phyloP scores from a whole-genome alignment of 2,888 invertebrate genomes.

The Philopedon plagiatum region DNA sequence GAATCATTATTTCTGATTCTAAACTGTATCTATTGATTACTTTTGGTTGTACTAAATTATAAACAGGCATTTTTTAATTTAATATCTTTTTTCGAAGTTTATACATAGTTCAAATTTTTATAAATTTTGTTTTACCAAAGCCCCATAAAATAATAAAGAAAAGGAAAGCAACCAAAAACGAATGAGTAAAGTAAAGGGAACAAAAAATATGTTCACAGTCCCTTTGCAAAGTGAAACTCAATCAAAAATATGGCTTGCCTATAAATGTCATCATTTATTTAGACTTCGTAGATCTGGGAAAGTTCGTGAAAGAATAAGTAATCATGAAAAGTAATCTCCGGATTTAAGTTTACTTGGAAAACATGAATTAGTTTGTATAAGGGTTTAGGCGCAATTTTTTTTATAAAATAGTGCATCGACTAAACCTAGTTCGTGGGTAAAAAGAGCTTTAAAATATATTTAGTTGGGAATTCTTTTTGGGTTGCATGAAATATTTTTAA shows the following conservation, averaged over 20 bases:
- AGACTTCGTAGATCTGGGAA: not conserved
- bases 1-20: too few species aligned
- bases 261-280: constrained; percentile 37
- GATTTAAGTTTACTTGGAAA: not conserved
- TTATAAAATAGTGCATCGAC: not conserved
- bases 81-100: not conserved
- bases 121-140: constrained; percentile 19
- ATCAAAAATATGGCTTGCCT: constrained; percentile 37
- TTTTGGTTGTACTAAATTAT: too few species aligned
- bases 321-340: not conserved
- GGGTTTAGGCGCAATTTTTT: not conserved
- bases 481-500: not conserved
- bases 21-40: too few species aligned
- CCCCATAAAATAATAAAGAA: constrained; percentile 35
- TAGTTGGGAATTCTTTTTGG: not conserved
- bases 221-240: constrained; percentile 32
- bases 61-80: not conserved
- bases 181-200: constrained; percentile 26
- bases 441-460: too few species aligned
- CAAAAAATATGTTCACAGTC: constrained; percentile 30
- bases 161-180: constrained; percentile 8
- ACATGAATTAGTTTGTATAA: not conserved
- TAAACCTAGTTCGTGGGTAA: too few species aligned
- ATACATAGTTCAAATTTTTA: constrained; percentile 4
- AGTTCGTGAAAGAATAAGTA: not conserved